Evolutionary conservation across 1,140 invertebrate species (phyloP), one percentile per base, ranked within the genome.

Genomic region (Heliconius nattereri): DNA sequence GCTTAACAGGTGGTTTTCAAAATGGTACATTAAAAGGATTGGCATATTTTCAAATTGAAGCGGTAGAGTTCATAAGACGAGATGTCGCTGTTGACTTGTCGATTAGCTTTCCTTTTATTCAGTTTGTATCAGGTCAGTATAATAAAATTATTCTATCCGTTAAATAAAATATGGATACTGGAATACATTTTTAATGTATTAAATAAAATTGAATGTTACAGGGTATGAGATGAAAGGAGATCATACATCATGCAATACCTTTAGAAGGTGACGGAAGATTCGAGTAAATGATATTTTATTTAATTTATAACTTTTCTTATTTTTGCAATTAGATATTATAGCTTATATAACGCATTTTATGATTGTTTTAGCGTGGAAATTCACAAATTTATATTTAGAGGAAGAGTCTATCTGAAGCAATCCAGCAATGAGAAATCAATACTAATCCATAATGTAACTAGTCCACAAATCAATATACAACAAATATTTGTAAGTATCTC

Each of bases 191-290:
- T 45, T 60, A 23, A 57, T n/a, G 7, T 57, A 23, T 57, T 3
- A 60, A 71, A 11, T 66, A 37, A 45, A 49, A n/a, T 37, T 66
- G 13, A 82, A 75, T 84, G 80, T 89, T 86, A 57, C 82, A 94
- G 92, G 88, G 37, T 75, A 83, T 35, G 78, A 87, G 26, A 86
- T 93, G 76, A 75, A 83, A n/a, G 91, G 92, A 32, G 71, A 86
- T 66, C n/a, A 77, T 93, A 52, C 87, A 85, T 40, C 81, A 85
- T 19, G 83, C 81, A 19, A 60, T 94, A 37, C 91, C 90, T 1
- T 75, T 94, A 26, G 78, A 80, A 66, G 92, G 92, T 77, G 66
- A 85, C 26, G 92, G 92, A 74, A 81, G 60, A 57, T 72, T 87
- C 26, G 81, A 89, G 92, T 94, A 82, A 89, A 91, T 86, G 74